Evolutionary conservation across 2,888 invertebrate species (phyloP).

Genomic region (Nebria brevicollis): DNA sequence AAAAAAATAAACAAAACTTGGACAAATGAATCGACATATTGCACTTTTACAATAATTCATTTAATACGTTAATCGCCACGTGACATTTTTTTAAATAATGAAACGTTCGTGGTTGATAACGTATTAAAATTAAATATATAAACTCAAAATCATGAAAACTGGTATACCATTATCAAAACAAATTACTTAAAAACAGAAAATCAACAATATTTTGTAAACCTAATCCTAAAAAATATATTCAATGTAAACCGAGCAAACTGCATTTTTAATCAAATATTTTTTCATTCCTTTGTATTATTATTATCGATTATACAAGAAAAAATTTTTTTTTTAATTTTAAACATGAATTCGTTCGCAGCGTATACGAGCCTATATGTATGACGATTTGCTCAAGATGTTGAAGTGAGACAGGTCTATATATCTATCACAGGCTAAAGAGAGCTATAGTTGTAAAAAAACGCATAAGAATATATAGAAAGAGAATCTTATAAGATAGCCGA

Average conservation of each 20-base stretch:
- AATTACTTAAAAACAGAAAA: constrained; percentile 40
- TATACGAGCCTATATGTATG: constrained; percentile 47
- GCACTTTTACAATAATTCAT: constrained; percentile 14
- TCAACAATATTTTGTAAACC: constrained; percentile 24
- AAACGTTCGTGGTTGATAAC: not conserved
- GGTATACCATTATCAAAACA: constrained; percentile 48
- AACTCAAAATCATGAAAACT: constrained; percentile 21
- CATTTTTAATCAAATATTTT: not conserved
- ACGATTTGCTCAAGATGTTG: constrained; percentile 48
- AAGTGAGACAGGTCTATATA: constrained; percentile 52
- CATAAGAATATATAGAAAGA: constrained; percentile 25
- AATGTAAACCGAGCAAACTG: constrained; percentile 51
- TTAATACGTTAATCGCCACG: not conserved
- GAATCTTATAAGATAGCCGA: constrained; percentile 23
- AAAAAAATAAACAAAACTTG: constrained; percentile 35
- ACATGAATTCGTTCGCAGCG: constrained; percentile 47
- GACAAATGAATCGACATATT: constrained; percentile 8
- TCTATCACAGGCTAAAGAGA: constrained; percentile 63
- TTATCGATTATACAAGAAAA: constrained; percentile 34
- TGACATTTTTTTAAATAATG: not conserved
- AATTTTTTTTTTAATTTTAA: constrained; percentile 18
- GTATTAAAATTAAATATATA: not conserved
- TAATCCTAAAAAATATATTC: constrained; percentile 44
- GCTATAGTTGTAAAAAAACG: constrained; percentile 51
- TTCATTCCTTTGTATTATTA: constrained; percentile 22